Evolutionary conservation across 2,888 invertebrate genomes (phyloP).

Genomic region (Laothoe populi): DNA sequence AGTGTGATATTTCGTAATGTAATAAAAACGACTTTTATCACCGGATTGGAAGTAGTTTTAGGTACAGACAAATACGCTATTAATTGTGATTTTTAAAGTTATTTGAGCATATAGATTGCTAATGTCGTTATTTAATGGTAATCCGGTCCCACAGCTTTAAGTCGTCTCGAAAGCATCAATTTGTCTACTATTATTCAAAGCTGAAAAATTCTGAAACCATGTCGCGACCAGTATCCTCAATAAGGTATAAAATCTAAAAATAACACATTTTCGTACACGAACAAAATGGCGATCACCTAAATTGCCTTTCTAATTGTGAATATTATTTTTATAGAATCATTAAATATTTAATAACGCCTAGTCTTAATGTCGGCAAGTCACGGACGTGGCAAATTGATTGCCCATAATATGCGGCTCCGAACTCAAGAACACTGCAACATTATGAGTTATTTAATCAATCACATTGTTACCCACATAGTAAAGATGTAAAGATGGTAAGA

Average conservation of each 20-base stretch:
- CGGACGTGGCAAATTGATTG: conserved; percentile 28
- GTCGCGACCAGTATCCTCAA: not conserved
- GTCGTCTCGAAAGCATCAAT: too few species aligned
- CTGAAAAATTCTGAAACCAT: not conserved
- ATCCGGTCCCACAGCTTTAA: too few species aligned
- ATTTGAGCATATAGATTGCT: too few species aligned
- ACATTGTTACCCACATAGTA: too few species aligned
- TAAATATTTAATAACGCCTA: conserved; percentile 29
- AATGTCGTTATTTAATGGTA: too few species aligned
- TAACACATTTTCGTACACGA: conserved; percentile 10
- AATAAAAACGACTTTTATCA: too few species aligned
- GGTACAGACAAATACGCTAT: too few species aligned
- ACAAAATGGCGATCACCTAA: not conserved
- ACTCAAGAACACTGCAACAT: conserved; percentile 9
- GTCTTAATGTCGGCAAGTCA: conserved; percentile 27
- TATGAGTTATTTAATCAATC: conserved; percentile 6
- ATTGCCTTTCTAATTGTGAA: conserved; percentile 4
- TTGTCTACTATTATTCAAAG: too few species aligned
- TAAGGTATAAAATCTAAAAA: not conserved
- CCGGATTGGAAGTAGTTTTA: too few species aligned
- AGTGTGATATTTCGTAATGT: too few species aligned
- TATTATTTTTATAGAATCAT: conserved; percentile 26
- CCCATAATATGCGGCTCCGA: conserved; percentile 21
- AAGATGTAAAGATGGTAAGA: too few species aligned
- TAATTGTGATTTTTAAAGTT: too few species aligned